Evolutionary conservation across 1,140 invertebrate species (phyloP).

Genomic region (Globodera rostochiensis): DNA sequence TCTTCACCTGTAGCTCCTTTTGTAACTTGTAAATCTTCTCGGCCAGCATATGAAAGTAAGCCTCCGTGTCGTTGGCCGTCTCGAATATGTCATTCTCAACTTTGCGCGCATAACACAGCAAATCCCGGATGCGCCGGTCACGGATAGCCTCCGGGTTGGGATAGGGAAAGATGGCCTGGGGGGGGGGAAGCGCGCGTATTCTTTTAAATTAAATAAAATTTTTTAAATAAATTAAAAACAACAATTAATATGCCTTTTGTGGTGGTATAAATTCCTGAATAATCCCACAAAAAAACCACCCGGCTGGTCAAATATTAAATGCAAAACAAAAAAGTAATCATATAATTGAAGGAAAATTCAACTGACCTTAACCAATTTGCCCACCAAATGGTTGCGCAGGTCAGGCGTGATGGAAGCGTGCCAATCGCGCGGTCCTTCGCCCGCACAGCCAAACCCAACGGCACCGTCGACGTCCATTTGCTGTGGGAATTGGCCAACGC

Average conservation of each 20-base stretch:
- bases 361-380: conserved; percentile 87
- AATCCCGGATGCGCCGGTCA: conserved; percentile 92
- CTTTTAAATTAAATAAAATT: too few relatives aligned
- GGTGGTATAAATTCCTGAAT: too few relatives aligned
- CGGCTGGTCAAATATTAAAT: too few relatives aligned
- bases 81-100: conserved; percentile 99
- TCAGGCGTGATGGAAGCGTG: conserved; percentile 93
- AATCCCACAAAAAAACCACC: too few relatives aligned
- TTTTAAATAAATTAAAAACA: too few relatives aligned
- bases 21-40: conserved; percentile 99
- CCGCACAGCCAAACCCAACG: conserved; percentile 56
- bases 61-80: conserved; percentile 89
- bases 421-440: conserved; percentile 80
- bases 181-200: too few relatives aligned
- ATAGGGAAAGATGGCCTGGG: conserved; percentile 88
- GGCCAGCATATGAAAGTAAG: conserved; percentile 96
- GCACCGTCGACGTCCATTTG: conserved; percentile 62
- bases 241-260: too few relatives aligned
- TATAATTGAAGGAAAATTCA: background rate
- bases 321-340: too few relatives aligned
- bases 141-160: conserved; percentile 88
- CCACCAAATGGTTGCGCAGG: conserved; percentile 94
- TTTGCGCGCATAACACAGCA: conserved; percentile 95
- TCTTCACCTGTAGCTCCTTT: conserved; percentile 84
- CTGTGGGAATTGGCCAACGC: conserved; percentile 61